These are phyloP conservation scores for Arenaria interpres DNA, from an alignment of 2,113 vertebrate genomes.

Conservation along the genomic window DNA sequence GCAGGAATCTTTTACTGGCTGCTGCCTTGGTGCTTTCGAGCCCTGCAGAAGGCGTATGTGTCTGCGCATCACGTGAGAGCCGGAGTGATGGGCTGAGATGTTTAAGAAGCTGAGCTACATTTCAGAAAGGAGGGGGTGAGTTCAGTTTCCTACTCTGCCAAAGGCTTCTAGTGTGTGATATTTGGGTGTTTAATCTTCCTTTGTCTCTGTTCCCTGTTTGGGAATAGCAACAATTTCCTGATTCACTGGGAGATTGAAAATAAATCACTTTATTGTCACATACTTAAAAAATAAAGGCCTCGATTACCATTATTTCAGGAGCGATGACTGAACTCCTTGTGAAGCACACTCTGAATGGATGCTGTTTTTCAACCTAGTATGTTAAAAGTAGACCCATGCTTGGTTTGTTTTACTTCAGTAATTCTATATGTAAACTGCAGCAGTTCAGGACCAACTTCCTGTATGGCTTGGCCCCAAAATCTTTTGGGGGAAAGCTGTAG, in stretches of 20 bases:
- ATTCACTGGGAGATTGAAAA: constrained; percentile 22
- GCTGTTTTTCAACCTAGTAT: not conserved
- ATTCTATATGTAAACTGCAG: not conserved
- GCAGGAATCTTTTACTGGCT: constrained; percentile 53
- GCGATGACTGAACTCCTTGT: not conserved
- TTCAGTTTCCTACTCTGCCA: constrained; percentile 50
- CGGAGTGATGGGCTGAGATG: constrained; percentile 15
- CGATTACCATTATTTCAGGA: not conserved
- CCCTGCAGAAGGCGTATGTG: not conserved
- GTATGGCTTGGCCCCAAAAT: not conserved
- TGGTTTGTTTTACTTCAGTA: not conserved
- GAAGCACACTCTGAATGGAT: not conserved
- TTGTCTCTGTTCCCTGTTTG: constrained; percentile 38
- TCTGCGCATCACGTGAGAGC: not conserved
- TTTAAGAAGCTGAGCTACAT: constrained; percentile 9
- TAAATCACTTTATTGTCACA: constrained; percentile 39
- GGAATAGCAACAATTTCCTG: constrained; percentile 41
- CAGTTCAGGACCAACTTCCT: not conserved
- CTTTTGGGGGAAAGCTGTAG: not conserved
- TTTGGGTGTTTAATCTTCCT: constrained; percentile 52
- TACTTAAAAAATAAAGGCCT: constrained; percentile 12
- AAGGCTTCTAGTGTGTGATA: constrained; percentile 13
- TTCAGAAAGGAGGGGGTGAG: constrained; percentile 52
- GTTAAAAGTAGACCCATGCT: not conserved
- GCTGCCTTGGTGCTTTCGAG: constrained; percentile 36